Evolutionary conservation across 2,888 invertebrate species (phyloP).

Genomic region (Nipponacmea schrenckii): DNA sequence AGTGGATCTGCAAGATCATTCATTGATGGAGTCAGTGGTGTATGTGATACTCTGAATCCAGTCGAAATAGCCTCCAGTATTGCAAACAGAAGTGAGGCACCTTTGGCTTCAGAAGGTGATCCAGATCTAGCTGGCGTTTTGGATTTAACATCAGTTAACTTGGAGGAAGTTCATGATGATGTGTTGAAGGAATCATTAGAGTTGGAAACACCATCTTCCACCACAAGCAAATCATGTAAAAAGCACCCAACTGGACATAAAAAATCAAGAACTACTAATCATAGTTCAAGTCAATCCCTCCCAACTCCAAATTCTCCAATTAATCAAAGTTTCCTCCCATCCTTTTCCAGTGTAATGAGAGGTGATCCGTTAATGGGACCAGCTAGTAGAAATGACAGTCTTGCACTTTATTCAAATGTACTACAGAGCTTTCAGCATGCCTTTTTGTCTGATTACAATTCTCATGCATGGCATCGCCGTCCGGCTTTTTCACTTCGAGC

Average conservation of each 20-base stretch:
- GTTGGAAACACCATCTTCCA: neutral
- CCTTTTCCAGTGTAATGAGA: neutral
- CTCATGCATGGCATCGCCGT: neutral
- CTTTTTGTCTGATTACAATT: neutral
- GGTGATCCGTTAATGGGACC: neutral
- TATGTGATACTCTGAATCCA: neutral
- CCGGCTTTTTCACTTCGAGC: neutral
- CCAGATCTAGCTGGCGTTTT: neutral
- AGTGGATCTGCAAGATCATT: neutral
- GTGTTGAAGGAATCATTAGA: neutral
- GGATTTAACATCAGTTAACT: neutral
- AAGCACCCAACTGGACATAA: slow-evolving; percentile 63
- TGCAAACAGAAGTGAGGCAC: neutral
- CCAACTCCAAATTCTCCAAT: neutral
- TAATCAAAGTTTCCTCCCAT: too few species aligned
- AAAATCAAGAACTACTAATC: slow-evolving; percentile 19
- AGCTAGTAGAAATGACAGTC: neutral
- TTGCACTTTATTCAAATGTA: neutral
- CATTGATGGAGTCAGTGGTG: neutral
- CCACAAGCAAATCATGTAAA: slow-evolving; percentile 36
- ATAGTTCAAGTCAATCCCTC: neutral
- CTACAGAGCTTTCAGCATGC: neutral
- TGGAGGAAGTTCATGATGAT: slow-evolving; percentile 3
- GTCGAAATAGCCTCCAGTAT: neutral
- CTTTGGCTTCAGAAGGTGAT: neutral